Evolutionary conservation across 2,888 invertebrate genomes (phyloP), one percentile per base, ranked within the genome.

Genomic region (Oxystoma pomonae): DNA sequence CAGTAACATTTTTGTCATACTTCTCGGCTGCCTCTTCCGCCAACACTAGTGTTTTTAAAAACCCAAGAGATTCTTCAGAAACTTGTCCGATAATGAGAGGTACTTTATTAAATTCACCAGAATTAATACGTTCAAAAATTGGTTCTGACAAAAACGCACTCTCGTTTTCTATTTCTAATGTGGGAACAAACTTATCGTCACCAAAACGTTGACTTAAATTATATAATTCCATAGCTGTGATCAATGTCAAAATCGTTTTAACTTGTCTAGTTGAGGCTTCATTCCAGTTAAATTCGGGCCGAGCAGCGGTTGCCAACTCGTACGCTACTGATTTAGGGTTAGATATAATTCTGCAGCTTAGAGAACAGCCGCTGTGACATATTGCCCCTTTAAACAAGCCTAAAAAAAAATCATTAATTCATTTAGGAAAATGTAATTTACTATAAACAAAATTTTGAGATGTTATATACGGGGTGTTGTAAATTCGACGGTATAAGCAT

Each of bases 21-120:
- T 16, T 17, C 5, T 3, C 17, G 53, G 53, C 53, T 7, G 53
- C 19, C n/a, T 53, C n/a, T 53, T 17, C 19, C 3, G 53, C 53
- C 3, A 12, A 7, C 35, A 35, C 35, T 7, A 35, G 35, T 35
- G 3, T 35, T 7, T 35, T 53, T 19, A 53, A 19, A 19, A 53
- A 53, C 7, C 53, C 19, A 5, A 53, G 19, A 19, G 53, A 53
- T 53, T 53, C 53, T 53, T 53, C 53, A n/a, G 53, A 53, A 19
- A 17, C 19, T 16, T 16, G 16, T 53, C 53, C 53, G 7, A 53
- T 17, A 53, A 53, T 53, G 3, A 53, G n/a, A 53, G 53, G 53
- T 5, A 53, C 53, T 53, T 53, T 16, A 53, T 53, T 53, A n/a
- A 53, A 53, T 53, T 19, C 7, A 17, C 53, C 53, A n/a, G 53